Percentiles rank a stretch among this genome's conserved stretches.
Evolutionary conservation across 2,797 vertebrate species (phyloP).

Genomic region (Lagocephalus sceleratus): DNA sequence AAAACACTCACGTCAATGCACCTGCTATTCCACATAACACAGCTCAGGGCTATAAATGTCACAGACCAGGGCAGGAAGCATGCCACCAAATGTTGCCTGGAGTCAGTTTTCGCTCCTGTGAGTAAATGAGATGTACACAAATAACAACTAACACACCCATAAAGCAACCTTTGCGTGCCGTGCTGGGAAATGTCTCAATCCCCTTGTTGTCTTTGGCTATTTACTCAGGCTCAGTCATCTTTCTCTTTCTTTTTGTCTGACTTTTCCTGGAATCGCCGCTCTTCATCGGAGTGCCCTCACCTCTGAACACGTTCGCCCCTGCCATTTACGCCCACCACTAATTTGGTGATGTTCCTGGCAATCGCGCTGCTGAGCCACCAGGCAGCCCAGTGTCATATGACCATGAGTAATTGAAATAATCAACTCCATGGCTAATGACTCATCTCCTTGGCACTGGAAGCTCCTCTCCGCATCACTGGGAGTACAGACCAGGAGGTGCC

Average conservation of each 20-base stretch:
- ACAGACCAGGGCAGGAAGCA: slow-evolving; percentile 49
- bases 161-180: slow-evolving; percentile 38
- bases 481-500: slow-evolving; percentile 43
- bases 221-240: slow-evolving; percentile 1
- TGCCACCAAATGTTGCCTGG: slow-evolving; percentile 58
- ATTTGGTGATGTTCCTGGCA: slow-evolving; percentile 37
- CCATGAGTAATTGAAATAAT: slow-evolving; percentile 61
- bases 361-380: slow-evolving; percentile 17
- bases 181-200: slow-evolving; percentile 28
- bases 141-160: slow-evolving; percentile 48
- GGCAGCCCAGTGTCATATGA: slow-evolving; percentile 30
- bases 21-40: slow-evolving; percentile 59
- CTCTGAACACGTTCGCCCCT: slow-evolving; percentile 22
- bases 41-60: slow-evolving; percentile 55
- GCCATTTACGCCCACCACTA: slow-evolving; percentile 21
- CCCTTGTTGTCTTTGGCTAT: slow-evolving; percentile 12
- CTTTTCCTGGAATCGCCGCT: not conserved
- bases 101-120: slow-evolving; percentile 43
- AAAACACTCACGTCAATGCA: slow-evolving; percentile 4
- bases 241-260: slow-evolving; percentile 6
- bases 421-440: slow-evolving; percentile 56
- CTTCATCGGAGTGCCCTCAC: not conserved
- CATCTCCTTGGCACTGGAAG: slow-evolving; percentile 48
- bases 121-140: slow-evolving; percentile 36
- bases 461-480: slow-evolving; percentile 27